These are phyloP conservation scores for Phanerotoma sp. DNA, from an alignment of 2,888 invertebrate species.

Conservation along the genomic window DNA sequence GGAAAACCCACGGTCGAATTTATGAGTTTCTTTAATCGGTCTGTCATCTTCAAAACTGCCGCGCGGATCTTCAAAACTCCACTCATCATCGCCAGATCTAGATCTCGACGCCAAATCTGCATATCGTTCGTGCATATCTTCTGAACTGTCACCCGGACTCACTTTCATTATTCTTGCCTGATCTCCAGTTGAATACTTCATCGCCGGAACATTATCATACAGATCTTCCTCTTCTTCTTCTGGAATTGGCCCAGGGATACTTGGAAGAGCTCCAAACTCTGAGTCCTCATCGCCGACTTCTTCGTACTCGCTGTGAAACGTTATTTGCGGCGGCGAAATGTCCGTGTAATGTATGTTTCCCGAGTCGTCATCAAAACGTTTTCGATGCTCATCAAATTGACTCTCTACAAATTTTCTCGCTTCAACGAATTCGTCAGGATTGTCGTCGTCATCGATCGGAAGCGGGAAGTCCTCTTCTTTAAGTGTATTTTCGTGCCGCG, in stretches of 20 bases:
- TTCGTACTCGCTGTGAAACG: conserved; percentile 46
- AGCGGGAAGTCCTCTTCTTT: no score
- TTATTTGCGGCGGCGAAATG: conserved; percentile 50
- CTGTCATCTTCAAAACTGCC: conserved; percentile 26
- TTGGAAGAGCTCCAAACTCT: conserved; percentile 38
- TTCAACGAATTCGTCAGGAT: conserved; percentile 44
- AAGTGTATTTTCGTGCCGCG: no score
- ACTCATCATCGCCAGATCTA: conserved; percentile 47
- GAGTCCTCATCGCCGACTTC: conserved; percentile 46
- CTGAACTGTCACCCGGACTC: conserved; percentile 48
- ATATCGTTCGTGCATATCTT: conserved; percentile 54
- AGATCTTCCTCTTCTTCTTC: conserved; percentile 51
- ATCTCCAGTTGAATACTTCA: conserved; percentile 49
- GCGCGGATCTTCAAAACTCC: conserved; percentile 44
- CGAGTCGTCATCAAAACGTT: conserved; percentile 38
- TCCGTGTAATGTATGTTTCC: conserved; percentile 34
- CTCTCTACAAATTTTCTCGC: conserved; percentile 50
- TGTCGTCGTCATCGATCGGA: conserved; percentile 21
- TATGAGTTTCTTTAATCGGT: conserved; percentile 20
- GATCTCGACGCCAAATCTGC: conserved; percentile 44
- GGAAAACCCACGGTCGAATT: conserved; percentile 41
- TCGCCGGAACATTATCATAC: conserved; percentile 54
- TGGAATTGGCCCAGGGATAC: conserved; percentile 47
- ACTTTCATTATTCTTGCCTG: conserved; percentile 47
- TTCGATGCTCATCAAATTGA: conserved; percentile 48